Evolutionary conservation across 2,888 invertebrate species (phyloP), one percentile per base, ranked within the genome.

Genomic region (Scrobipalpa atriplicella): DNA sequence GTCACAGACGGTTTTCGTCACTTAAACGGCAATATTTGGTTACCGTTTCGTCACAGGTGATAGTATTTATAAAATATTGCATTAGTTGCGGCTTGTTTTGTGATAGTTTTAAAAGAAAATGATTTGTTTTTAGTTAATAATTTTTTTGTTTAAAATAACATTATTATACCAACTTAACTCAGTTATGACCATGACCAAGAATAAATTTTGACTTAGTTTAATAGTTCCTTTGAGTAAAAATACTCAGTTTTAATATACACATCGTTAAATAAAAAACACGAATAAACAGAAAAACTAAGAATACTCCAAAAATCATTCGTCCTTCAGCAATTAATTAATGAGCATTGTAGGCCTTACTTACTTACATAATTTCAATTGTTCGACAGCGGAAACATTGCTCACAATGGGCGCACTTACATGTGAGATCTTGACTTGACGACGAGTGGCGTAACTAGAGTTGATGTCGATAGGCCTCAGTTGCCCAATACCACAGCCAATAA

Each of bases 281-380:
- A 10, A 54, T 8, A 10, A 21, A 18, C 11, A n/a, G 8, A 11
- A 54, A 19, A 54, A 21, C 19, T 18, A 54, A 43, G 56, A 43
- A 61, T 13, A 43, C 10, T 6, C 16, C 29, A 58, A 39, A 58
- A 60, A 38, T 18, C 43, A 47, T 52, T 11, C 21, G 38, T 58
- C 41, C 67, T 21, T 67, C 54, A 47, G 54, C 62, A 65, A 36
- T 67, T 47, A 67, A 66, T 71, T 73, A 74, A 72, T 75, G 70
- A 76, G 70, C 71, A 72, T 18, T 74, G 72, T 63, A 71, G 77
- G 71, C 75, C 76, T 72, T 74, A 78, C 74, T 76, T 73, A 77
- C 73, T 76, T 75, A 77, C 75, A 75, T 75, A 75, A 76, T 75
- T 74, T 68, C 69, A 71, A 73, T 72, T 70, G 72, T 72, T 71